A percentile compares a stretch with the other conserved stretches of the same genome.
phyloP scores from a whole-genome alignment of 2,797 vertebrate species.

The Potorous gilbertii region DNA sequence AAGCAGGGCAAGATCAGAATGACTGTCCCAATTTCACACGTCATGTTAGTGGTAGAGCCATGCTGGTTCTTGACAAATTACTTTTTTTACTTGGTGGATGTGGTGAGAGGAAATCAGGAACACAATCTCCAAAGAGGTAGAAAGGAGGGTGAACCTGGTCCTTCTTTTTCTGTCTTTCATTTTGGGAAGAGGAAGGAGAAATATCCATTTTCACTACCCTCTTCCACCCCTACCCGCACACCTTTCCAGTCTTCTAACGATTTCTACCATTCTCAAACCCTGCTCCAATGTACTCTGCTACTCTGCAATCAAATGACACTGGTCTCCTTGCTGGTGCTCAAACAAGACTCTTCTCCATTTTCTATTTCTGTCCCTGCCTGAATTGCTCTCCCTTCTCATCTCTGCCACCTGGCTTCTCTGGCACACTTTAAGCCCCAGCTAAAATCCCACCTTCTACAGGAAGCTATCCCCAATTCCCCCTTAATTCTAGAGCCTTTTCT shows the following conservation, averaged over 20 bases:
- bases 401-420: not conserved
- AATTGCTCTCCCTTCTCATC: not conserved
- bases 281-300: not conserved
- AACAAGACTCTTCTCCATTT: not conserved
- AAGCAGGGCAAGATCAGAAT: not conserved
- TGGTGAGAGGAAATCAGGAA: not conserved
- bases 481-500: not conserved
- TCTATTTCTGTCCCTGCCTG: not conserved
- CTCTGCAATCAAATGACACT: not conserved
- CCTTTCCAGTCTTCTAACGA: not conserved
- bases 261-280: not conserved
- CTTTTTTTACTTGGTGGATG: not conserved
- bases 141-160: not conserved
- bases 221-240: no score
- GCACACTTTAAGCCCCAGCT: not conserved
- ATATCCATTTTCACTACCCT: not conserved
- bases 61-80: not conserved
- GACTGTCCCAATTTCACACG: not conserved
- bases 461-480: not conserved
- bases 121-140: not conserved
- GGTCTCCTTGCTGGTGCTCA: not conserved
- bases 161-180: not conserved
- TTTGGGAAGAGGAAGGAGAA: not conserved
- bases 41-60: not conserved
- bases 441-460: not conserved